Percentiles rank a stretch among this genome's conserved stretches.
phyloP scores from a whole-genome alignment of 2,113 vertebrate genomes.

The Pelvicachromis taeniatus region DNA sequence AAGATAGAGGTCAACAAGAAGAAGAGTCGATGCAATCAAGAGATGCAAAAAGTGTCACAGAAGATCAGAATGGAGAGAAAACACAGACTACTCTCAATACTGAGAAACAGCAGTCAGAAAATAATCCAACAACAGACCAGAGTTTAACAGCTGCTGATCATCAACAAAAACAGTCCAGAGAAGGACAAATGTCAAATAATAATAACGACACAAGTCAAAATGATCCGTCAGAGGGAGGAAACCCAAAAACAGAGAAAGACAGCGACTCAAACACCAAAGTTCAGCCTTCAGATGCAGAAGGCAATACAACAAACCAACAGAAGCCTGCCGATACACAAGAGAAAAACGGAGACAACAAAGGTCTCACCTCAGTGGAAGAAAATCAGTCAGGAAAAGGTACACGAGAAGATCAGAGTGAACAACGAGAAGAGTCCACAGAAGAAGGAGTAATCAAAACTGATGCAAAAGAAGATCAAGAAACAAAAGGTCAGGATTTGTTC shows the following conservation, averaged over 20 bases:
- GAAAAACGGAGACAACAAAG: not conserved
- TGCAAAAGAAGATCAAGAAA: not conserved
- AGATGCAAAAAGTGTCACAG: no score
- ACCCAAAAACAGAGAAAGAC: not conserved
- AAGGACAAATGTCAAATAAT: not conserved
- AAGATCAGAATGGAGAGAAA: no score
- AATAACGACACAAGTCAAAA: no score
- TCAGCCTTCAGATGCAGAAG: not conserved
- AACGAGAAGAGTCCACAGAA: not conserved
- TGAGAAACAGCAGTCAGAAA: not conserved
- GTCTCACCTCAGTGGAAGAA: not conserved
- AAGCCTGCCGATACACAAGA: not conserved
- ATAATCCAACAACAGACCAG: not conserved
- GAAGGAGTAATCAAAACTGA: accelerated
- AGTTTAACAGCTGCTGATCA: not conserved
- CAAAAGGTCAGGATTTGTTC: not conserved
- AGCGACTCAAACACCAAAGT: not conserved
- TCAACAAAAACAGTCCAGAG: not conserved
- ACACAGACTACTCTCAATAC: no score
- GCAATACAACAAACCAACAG: not conserved
- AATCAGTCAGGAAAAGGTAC: not conserved
- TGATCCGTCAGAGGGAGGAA: not conserved
- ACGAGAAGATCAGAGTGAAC: not conserved
- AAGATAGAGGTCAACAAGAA: no score
- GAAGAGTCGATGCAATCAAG: no score